Conservation (phyloP, 2,113 vertebrate genomes). For the Sciurus niger region DNA sequence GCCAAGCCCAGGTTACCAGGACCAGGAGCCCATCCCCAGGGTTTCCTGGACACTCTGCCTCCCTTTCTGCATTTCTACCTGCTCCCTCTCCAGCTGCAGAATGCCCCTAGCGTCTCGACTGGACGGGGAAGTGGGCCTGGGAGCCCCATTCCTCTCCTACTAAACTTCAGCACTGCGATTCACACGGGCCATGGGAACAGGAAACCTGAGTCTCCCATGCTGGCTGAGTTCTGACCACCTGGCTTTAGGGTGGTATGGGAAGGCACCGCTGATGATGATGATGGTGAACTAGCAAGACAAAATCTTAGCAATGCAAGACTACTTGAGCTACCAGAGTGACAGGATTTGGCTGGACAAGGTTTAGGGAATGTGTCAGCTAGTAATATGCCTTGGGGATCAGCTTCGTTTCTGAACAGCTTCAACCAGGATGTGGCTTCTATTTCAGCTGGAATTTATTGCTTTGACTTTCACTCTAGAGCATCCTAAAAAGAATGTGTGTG, state of each 20-base stretch:
- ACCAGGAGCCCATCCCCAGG: not conserved
- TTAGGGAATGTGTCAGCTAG: constrained; percentile 22
- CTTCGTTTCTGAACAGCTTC: constrained; percentile 52
- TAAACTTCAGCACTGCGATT: not conserved
- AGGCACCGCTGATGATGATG: not conserved
- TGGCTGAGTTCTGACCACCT: not conserved
- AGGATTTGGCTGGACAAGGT: not conserved
- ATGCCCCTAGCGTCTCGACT: not conserved
- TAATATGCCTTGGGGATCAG: not conserved
- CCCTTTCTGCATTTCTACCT: not conserved
- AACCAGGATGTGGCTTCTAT: constrained; percentile 63
- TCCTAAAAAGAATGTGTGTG: not conserved
- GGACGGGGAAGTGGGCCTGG: not conserved
- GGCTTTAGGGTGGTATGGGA: not conserved
- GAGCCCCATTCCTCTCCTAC: not conserved
- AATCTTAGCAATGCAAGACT: not conserved
- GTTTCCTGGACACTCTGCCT: not conserved
- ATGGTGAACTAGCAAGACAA: not conserved
- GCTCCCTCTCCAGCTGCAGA: not conserved
- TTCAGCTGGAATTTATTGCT: constrained; percentile 57
- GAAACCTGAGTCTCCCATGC: not conserved
- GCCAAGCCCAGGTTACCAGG: not conserved
- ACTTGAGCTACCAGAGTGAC: not conserved
- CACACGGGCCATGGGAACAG: not conserved
- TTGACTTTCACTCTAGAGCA: constrained; percentile 61